These are phyloP conservation scores for Perca fluviatilis DNA, from an alignment of 2,113 vertebrate genomes.

Conservation along the genomic window DNA sequence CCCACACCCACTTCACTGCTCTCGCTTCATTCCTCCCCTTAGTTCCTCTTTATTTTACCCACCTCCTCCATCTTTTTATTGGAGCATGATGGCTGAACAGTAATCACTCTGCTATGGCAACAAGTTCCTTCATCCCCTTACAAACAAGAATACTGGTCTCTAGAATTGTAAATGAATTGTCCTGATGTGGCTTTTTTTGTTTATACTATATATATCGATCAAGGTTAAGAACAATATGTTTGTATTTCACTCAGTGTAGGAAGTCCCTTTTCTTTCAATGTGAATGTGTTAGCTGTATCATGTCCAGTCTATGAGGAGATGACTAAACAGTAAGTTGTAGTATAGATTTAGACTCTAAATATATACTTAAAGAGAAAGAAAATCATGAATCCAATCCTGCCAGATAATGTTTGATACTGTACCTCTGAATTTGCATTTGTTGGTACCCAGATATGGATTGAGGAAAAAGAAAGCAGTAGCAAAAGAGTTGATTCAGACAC, in stretches of 20 bases:
- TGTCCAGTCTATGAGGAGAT: neutral
- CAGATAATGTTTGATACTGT: neutral
- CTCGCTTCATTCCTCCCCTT: constrained; percentile 26
- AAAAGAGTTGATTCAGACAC: neutral
- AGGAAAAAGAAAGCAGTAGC: neutral
- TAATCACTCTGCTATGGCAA: constrained; percentile 43
- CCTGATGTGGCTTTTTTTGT: neutral
- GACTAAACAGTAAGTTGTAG: neutral
- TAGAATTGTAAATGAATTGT: neutral
- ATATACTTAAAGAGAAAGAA: neutral
- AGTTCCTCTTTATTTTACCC: constrained; percentile 27
- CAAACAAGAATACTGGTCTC: neutral
- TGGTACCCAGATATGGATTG: neutral
- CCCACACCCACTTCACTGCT: constrained; percentile 22
- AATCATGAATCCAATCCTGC: neutral
- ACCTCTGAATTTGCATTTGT: neutral
- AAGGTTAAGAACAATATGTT: neutral
- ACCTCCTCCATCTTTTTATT: constrained; percentile 27
- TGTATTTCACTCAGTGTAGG: neutral
- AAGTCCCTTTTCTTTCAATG: neutral
- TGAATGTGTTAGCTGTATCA: neutral
- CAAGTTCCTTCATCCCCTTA: constrained; percentile 40
- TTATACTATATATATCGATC: neutral
- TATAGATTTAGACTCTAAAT: neutral
- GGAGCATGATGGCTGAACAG: constrained; percentile 1